Evolutionary conservation across 2,797 vertebrate genomes (phyloP).

Genomic region (Neoniphon sammara): DNA sequence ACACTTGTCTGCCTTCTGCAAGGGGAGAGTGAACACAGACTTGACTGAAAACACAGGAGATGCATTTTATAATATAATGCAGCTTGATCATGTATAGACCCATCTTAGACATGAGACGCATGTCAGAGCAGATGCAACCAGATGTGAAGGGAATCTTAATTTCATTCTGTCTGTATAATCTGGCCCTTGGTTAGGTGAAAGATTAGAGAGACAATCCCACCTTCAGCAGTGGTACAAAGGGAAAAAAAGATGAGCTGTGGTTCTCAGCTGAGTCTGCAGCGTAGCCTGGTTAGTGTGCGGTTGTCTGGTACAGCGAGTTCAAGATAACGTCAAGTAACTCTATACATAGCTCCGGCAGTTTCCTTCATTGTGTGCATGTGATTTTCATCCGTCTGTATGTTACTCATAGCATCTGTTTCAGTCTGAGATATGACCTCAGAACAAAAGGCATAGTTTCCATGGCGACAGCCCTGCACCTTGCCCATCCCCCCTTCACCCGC

Average conservation of each 20-base stretch:
- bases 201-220: not conserved
- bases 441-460: conserved; percentile 74
- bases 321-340: conserved; percentile 32
- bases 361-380: conserved; percentile 30
- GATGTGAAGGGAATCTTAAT: no score
- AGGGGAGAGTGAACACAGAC: not conserved
- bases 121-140: no score
- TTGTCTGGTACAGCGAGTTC: not conserved
- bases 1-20: not conserved
- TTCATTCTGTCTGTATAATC: no score
- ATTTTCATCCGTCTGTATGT: conserved; percentile 41
- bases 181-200: not conserved
- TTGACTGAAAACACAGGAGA: not conserved
- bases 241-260: not conserved
- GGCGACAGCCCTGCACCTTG: conserved; percentile 56
- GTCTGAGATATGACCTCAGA: conserved; percentile 59
- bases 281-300: not conserved
- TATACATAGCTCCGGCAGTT: conserved; percentile 47
- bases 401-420: conserved; percentile 67
- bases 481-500: conserved; percentile 34
- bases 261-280: not conserved
- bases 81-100: no score
- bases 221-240: not conserved
- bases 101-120: no score
- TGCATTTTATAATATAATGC: no score